A percentile compares a stretch with the other conserved stretches of the same genome.
Conservation (phyloP, 2,797 vertebrate genomes). For the Eutrigla gurnardus region DNA sequence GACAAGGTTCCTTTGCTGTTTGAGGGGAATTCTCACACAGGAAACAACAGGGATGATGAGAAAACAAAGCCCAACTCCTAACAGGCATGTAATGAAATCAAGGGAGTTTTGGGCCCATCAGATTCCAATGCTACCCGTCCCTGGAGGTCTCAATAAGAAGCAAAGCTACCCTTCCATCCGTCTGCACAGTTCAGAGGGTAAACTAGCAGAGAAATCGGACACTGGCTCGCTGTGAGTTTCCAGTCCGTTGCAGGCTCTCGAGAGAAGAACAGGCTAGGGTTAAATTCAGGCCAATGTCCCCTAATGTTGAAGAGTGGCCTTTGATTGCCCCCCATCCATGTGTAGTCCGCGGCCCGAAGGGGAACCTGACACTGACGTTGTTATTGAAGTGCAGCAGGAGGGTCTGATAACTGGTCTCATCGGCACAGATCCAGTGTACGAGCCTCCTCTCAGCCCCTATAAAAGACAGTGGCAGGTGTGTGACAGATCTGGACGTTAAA, state of each 20-base stretch:
- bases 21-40: slow-evolving; percentile 57
- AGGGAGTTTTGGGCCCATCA: slow-evolving; percentile 55
- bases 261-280: slow-evolving; percentile 68
- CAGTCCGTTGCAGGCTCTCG: slow-evolving; percentile 57
- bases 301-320: slow-evolving; percentile 71
- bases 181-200: slow-evolving; percentile 77
- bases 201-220: slow-evolving; percentile 78
- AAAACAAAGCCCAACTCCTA: slow-evolving; percentile 52
- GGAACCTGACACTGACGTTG: slow-evolving; percentile 81
- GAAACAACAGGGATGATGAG: slow-evolving; percentile 28
- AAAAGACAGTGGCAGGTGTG: slow-evolving; percentile 85
- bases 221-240: slow-evolving; percentile 61
- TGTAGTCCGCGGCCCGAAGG: slow-evolving; percentile 55
- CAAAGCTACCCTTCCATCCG: slow-evolving; percentile 69
- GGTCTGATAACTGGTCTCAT: slow-evolving; percentile 79
- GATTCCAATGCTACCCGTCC: slow-evolving; percentile 51
- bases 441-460: slow-evolving; percentile 60
- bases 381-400: slow-evolving; percentile 75
- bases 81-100: slow-evolving; percentile 65
- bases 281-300: slow-evolving; percentile 70
- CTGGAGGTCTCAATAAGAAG: slow-evolving; percentile 69
- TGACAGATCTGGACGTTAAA: slow-evolving; percentile 77
- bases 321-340: slow-evolving; percentile 75
- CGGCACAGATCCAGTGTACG: slow-evolving; percentile 66
- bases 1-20: slow-evolving; percentile 9